Evolutionary conservation across 1,140 invertebrate genomes (phyloP), one percentile per base, ranked within the genome.

Genomic region (Penaeus chinensis): DNA sequence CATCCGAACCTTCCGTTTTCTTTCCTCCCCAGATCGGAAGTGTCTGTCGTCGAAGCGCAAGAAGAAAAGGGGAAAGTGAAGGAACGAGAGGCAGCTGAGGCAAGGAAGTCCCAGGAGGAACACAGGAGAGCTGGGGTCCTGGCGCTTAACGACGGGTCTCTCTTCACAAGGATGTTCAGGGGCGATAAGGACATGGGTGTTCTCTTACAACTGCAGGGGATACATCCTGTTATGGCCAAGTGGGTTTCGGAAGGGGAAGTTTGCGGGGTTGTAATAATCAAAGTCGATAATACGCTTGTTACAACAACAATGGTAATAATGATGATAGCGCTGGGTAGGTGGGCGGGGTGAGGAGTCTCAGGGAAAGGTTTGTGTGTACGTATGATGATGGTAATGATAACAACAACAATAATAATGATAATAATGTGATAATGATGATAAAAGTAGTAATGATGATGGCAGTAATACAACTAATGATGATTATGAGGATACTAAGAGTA

Each of bases 131-230:
- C 86, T 4, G 86, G 86, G 7, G 86, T 87, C 37, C 61, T 87
- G 20, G 86, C 86, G n/a, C 71, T 87, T 18, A 77, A 87, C n/a
- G 86, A 87, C 24, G 86, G 86, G 8, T 87, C 86, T 18, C 81
- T 87, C 60, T 82, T 87, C n/a, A 27, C 66, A 24, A 82, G 80
- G 71, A 87, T 87, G 86, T 87, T 87, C 61, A n/a, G 86, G 8
- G 86, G 86, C 54, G 86, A 87, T 37, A 82, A 82, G 54, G 86
- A 87, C 37, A 87, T 87, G 86, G 86, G 86, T 1, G 86, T 87
- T 11, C 69, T 87, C 18, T 81, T 87, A 18, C 80, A 87, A 11
- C 86, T 87, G 11, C 86, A 69, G 3, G 86, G 86, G 24, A 81
- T 81, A 24, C 80, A 87, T 79, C 27, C 86, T 18, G 66, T 87